Evolutionary conservation across 2,888 invertebrate genomes (phyloP).

Genomic region (Limnephilus rhombicus): DNA sequence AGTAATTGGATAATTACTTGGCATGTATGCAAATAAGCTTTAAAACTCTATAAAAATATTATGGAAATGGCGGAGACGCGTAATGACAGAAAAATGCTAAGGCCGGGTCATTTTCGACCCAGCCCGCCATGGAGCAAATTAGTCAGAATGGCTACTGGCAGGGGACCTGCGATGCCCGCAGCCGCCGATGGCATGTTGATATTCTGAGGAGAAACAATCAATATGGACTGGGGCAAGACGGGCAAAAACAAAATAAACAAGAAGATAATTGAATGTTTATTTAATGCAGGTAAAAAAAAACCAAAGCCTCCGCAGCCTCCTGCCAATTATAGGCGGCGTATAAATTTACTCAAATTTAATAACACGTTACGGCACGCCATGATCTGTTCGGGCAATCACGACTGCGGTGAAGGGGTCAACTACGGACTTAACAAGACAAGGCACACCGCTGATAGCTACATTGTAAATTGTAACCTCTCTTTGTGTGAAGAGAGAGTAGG

Average conservation of each 20-base stretch:
- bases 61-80: background rate
- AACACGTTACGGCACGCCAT: conserved; percentile 54
- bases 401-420: conserved; percentile 29
- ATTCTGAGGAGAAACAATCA: conserved; percentile 22
- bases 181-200: background rate
- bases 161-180: background rate
- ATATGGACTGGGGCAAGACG: conserved; percentile 15
- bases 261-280: conserved; percentile 64
- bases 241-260: conserved; percentile 50
- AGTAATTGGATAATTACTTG: background rate
- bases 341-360: conserved; percentile 63
- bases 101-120: background rate
- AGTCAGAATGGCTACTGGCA: conserved; percentile 2
- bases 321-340: conserved; percentile 63
- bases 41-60: background rate
- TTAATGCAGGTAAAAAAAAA: conserved; percentile 57
- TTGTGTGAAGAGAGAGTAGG: background rate
- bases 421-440: background rate
- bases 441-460: background rate
- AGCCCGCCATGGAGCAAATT: background rate
- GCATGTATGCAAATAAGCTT: background rate
- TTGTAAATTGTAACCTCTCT: background rate
- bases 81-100: background rate
- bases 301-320: conserved; percentile 51
- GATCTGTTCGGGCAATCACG: conserved; percentile 37